These are phyloP conservation scores for Micrasema longulum DNA, from an alignment of 1,140 invertebrate genomes.

Conservation along the genomic window DNA sequence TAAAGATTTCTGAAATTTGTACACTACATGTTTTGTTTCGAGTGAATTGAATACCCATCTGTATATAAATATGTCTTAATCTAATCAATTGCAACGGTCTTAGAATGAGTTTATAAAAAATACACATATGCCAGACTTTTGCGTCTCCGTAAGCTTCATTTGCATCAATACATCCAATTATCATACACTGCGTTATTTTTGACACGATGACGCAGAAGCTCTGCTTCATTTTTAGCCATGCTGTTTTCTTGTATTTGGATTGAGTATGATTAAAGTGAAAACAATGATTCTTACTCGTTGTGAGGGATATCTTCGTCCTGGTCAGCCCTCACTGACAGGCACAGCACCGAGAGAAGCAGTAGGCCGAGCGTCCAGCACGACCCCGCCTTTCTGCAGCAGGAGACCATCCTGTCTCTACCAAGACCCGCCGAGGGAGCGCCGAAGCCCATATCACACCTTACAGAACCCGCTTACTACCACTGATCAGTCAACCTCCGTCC, in stretches of 20 bases:
- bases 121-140: no score
- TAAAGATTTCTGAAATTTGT: no score
- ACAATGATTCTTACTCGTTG: slow-evolving; percentile 31
- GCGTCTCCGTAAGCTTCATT: no score
- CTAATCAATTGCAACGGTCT: no score
- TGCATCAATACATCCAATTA: no score
- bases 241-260: neutral
- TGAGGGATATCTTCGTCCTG: slow-evolving; percentile 88
- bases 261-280: neutral
- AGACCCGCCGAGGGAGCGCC: neutral
- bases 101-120: no score
- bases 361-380: slow-evolving; percentile 43
- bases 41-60: no score
- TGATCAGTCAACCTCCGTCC: no score
- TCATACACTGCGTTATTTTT: neutral
- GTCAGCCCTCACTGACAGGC: slow-evolving; percentile 68
- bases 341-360: slow-evolving; percentile 56
- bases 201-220: neutral
- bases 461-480: neutral
- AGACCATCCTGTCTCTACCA: slow-evolving; percentile 7
- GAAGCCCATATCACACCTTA: neutral
- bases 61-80: no score
- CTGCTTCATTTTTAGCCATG: neutral
- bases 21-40: no score
- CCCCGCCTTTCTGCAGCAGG: slow-evolving; percentile 50